phyloP scores from a whole-genome alignment of 2,888 invertebrate species.

The Parnassius apollo region DNA sequence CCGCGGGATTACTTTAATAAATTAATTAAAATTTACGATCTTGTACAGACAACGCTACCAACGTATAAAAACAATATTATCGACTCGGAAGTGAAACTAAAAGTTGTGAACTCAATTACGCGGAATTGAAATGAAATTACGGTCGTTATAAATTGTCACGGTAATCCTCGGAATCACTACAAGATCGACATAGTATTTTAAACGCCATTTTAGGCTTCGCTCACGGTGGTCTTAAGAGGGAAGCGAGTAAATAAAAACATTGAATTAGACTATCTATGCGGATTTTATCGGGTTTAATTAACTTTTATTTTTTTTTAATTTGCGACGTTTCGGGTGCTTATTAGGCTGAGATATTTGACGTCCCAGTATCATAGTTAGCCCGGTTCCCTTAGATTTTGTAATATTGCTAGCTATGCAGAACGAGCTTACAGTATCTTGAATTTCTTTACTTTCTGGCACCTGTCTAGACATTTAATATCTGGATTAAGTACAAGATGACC shows the following conservation, averaged over 20 bases:
- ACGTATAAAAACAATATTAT: conserved; percentile 21
- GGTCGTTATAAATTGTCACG: conserved; percentile 26
- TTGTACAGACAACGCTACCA: conserved; percentile 16
- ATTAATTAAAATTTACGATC: conserved; percentile 25
- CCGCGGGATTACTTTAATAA: conserved; percentile 15
- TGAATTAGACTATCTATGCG: no score
- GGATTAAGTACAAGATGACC: no score
- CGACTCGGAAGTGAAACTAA: conserved; percentile 25
- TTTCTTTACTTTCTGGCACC: no score
- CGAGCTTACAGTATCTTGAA: no score
- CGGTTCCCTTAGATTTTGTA: no score
- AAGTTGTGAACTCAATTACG: conserved; percentile 27
- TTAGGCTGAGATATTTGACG: no score
- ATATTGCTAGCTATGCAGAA: no score
- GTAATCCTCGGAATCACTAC: conserved; percentile 24
- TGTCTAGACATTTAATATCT: no score
- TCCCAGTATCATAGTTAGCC: no score
- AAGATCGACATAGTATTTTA: conserved; percentile 25
- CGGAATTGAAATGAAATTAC: conserved; percentile 25
- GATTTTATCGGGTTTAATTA: no score
- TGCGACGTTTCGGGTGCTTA: no score
- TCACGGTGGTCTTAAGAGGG: conserved; percentile 4
- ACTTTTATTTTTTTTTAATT: no score
- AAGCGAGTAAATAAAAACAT: neutral
- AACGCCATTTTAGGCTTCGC: conserved; percentile 7